These are phyloP conservation scores for Carassius carassius DNA, from an alignment of 2,113 vertebrate species.

Conservation along the genomic window DNA sequence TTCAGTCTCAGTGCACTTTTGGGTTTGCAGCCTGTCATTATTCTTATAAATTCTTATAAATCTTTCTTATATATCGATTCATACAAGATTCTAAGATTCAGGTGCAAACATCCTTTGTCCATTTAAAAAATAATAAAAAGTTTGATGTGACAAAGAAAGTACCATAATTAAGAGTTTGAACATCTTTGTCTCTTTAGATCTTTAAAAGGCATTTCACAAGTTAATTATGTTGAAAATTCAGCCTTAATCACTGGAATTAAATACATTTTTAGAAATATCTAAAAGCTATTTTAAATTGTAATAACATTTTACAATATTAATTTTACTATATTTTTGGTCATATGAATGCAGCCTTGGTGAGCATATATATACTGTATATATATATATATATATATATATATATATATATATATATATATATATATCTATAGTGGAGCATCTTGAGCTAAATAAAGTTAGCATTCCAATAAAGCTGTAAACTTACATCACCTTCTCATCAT, in stretches of 20 bases:
- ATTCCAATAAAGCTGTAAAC: not conserved
- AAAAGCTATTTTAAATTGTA: not conserved
- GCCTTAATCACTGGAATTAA: too few species aligned
- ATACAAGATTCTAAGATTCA: not conserved
- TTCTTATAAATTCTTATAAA: not conserved
- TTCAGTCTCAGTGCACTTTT: not conserved
- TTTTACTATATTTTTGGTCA: not conserved
- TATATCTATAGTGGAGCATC: too few species aligned
- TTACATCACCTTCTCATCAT: not conserved
- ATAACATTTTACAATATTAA: not conserved
- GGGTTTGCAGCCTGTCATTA: not conserved
- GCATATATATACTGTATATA: too few species aligned
- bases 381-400: too few species aligned
- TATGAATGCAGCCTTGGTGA: not conserved
- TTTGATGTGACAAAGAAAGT: not conserved
- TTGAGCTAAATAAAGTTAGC: not conserved
- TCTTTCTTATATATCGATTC: not conserved
- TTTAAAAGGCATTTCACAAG: not conserved
- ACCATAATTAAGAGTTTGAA: not conserved
- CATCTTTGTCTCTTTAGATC: not conserved
- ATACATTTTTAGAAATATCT: not conserved
- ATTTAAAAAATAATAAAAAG: not conserved
- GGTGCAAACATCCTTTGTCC: not conserved
- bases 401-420: too few species aligned
- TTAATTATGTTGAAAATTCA: not conserved